Percentiles rank a stretch among this genome's conserved stretches.
phyloP scores from a whole-genome alignment of 2,113 vertebrate species.

The Lycaon pictus region DNA sequence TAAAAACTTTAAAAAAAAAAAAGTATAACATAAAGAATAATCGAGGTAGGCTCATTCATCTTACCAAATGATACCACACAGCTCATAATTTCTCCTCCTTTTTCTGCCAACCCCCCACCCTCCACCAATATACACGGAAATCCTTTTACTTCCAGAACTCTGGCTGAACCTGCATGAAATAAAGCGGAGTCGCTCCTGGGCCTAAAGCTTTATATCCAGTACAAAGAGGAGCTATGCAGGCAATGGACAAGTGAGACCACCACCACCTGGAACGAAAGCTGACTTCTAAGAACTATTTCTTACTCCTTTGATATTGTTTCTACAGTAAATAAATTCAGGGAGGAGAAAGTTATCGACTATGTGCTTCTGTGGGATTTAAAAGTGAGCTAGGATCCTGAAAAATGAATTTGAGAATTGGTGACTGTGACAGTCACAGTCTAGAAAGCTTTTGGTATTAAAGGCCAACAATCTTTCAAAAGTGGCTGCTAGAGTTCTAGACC shows the following conservation, averaged over 20 bases:
- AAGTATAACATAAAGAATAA: neutral
- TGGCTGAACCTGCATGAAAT: neutral
- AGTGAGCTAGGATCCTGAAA: neutral
- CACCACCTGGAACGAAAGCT: neutral
- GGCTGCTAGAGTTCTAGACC: neutral
- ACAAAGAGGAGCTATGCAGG: neutral
- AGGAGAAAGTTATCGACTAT: neutral
- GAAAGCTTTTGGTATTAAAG: constrained; percentile 24
- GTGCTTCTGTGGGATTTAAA: neutral
- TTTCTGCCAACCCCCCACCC: neutral
- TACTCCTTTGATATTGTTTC: constrained; percentile 1
- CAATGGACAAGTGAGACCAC: neutral
- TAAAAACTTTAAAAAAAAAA: neutral
- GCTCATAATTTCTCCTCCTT: neutral
- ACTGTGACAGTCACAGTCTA: neutral
- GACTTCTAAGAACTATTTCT: neutral
- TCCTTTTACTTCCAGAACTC: constrained; percentile 4
- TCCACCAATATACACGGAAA: neutral
- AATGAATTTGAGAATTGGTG: neutral
- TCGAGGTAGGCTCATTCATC: neutral
- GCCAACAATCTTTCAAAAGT: neutral
- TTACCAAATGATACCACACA: neutral
- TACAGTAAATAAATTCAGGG: neutral
- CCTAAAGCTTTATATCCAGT: neutral
- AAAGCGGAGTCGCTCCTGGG: neutral